Conservation (phyloP, 1,140 invertebrate species). For the Plodia interpunctella region DNA sequence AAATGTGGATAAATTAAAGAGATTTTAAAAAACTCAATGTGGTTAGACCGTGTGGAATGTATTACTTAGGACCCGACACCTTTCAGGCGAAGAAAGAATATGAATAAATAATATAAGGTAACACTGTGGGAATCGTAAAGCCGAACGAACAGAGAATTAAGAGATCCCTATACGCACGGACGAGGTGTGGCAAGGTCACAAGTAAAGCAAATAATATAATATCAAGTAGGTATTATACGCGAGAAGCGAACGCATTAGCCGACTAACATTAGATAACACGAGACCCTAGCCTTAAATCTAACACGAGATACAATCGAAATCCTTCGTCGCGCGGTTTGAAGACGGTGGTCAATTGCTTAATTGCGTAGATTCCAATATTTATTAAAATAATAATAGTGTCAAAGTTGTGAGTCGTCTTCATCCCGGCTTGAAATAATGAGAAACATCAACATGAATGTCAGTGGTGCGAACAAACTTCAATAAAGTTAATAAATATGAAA, state of each 20-base stretch:
- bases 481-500: constrained; percentile 29
- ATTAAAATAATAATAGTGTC: background rate
- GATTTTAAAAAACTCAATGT: constrained; percentile 59
- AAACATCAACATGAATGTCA: constrained; percentile 35
- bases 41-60: constrained; percentile 74
- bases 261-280: constrained; percentile 73
- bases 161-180: background rate
- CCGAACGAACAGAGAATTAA: constrained; percentile 4
- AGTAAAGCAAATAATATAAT: constrained; percentile 41
- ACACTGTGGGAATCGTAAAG: constrained; percentile 21
- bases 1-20: constrained; percentile 33
- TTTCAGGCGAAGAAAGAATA: constrained; percentile 63
- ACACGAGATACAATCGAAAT: constrained; percentile 48
- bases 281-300: constrained; percentile 63
- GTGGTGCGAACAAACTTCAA: constrained; percentile 37
- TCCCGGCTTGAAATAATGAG: constrained; percentile 19
- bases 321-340: constrained; percentile 15
- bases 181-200: constrained; percentile 8
- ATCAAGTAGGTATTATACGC: constrained; percentile 38
- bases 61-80: constrained; percentile 68
- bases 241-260: constrained; percentile 63
- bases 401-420: constrained; percentile 10
- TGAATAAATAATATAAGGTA: constrained; percentile 49
- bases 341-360: constrained; percentile 9
- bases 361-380: background rate